Evolutionary conservation across 2,113 vertebrate genomes (phyloP), one percentile per base, ranked within the genome.

Genomic region (Grallaria varia): DNA sequence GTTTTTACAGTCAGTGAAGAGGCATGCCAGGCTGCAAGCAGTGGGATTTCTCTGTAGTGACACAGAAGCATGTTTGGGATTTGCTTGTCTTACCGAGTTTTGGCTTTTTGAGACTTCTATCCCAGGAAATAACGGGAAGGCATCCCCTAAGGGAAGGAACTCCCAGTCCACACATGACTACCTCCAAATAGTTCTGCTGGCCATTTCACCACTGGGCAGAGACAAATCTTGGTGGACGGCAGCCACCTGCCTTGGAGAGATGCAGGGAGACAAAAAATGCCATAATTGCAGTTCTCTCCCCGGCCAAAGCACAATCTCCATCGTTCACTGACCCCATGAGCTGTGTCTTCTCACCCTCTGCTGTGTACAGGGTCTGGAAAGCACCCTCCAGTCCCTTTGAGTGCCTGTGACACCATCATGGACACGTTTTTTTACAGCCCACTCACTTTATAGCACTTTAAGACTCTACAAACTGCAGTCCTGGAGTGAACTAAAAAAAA

Each of bases 371-470:
- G 20, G 69, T 45, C 22, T 44, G 39, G 35, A 85, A 90, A 85
- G 8, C 40, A 77, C 56, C 42, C 80, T 83, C 33, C 35, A 69
- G 42, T 14, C 60, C 47, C 33, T 74, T 59, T 27, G 9, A 17
- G 35, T 44, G 30, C 22, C 40, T 63, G 1, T 25, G 39, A 23
- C 45, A 60, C 39, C 52, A 12, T 12, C 21, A 35, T 30, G 72
- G 63, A 27, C 0, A 2, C 1, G 8, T 1, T 37, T 12, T 71
- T 59, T 28, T 27, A 3, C 8, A 67, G 33, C 8, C 42, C 2
- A 6, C 7, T 73, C 23, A 6, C 10, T 76, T 20, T 24, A 42
- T 27, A 75, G 14, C 33, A 40, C 56, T 31, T 60, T 71, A 35
- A 35, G 7, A 31, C 55, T 42, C 45, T 50, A 49, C 20, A 77